Base-by-base conservation (phyloP, 2,888 invertebrate genomes). In the Odontomyia ornata region DNA sequence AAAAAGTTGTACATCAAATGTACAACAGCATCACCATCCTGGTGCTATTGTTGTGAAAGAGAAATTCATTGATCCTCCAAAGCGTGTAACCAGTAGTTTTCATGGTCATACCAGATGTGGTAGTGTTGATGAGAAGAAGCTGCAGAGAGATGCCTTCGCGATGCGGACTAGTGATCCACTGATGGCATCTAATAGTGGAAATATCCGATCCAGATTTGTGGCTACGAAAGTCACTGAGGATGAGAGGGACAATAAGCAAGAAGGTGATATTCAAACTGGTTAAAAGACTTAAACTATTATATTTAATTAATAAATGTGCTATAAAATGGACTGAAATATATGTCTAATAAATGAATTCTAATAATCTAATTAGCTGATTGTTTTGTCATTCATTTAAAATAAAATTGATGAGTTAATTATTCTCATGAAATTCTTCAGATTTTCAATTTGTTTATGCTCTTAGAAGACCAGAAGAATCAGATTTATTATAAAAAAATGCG, bases 11-110 rank as follows among this genome's bases (percentile, higher is more conserved):
- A 27, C 52, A 43, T 83, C 28, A 11, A 13, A 15, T 4, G 15
- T 18, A 73, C 81, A 82, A 71, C 80, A 81, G 30, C 79, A 76
- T 76, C 79, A 78, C 2, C 83, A 83, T 75, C 86, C 87, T 0
- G 88, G 88, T 0, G 85, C 87, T 2, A 84, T 89, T 25, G 82
- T 88, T 28, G 86, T 89, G 1, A 89, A 87, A 82, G 89, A 89
- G 82, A 85, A 84, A 76, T 89, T 86, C 80, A 89, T 89, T 43
- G 89, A 89, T 81, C 88, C 88, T 1, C 88, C 88, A 0, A 87
- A 88, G 78, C 86, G 88, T 28, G 84, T 89, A 71, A 86, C 89
- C 0, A 88, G 86, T 79, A 89, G 83, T 76, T 85, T 85, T 79
- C 84, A 85, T 43, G 83, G 81, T 57, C 85, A 86, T 78, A 85